phyloP scores from a whole-genome alignment of 23 tunicate species.

The Botrylloides violaceus region DNA sequence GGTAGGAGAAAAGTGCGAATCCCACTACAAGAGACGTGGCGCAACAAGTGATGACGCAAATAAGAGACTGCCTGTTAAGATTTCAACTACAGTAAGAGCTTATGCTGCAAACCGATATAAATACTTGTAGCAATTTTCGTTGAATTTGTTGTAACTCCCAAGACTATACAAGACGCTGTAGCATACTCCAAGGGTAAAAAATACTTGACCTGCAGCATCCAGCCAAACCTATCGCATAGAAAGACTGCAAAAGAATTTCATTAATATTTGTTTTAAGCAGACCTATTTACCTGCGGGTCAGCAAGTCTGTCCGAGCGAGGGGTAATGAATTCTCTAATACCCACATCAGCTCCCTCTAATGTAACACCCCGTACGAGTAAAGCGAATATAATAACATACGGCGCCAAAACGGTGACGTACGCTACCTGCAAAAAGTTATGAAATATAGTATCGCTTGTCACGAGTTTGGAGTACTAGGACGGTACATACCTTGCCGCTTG shows the following conservation, averaged over 20 bases:
- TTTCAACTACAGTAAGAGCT: neutral
- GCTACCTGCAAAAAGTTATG: neutral
- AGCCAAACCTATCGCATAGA: slow-evolving; percentile 73
- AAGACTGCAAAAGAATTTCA: no score
- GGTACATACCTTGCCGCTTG: slow-evolving; percentile 57
- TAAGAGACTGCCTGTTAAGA: slow-evolving; percentile 29
- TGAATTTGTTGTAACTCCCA: slow-evolving; percentile 55
- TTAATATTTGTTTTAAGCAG: no score
- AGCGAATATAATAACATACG: slow-evolving; percentile 18
- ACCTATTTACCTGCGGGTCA: slow-evolving; percentile 36
- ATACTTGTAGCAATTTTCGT: slow-evolving; percentile 71
- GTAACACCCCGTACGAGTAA: slow-evolving; percentile 30
- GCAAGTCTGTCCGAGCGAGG: slow-evolving; percentile 9
- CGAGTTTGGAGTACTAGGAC: neutral
- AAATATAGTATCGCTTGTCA: neutral
- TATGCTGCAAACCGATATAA: neutral
- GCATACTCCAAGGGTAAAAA: slow-evolving; percentile 51
- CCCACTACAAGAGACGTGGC: slow-evolving; percentile 54
- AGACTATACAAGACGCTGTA: slow-evolving; percentile 46
- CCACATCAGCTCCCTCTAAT: slow-evolving; percentile 25
- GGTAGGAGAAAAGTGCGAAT: slow-evolving; percentile 37
- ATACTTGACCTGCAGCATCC: slow-evolving; percentile 67
- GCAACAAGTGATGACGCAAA: slow-evolving; percentile 42
- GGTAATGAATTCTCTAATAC: slow-evolving; percentile 22
- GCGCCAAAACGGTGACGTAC: slow-evolving; percentile 14